Base-by-base conservation (phyloP, 2,797 vertebrate species). In the Pitangus sulphuratus region DNA sequence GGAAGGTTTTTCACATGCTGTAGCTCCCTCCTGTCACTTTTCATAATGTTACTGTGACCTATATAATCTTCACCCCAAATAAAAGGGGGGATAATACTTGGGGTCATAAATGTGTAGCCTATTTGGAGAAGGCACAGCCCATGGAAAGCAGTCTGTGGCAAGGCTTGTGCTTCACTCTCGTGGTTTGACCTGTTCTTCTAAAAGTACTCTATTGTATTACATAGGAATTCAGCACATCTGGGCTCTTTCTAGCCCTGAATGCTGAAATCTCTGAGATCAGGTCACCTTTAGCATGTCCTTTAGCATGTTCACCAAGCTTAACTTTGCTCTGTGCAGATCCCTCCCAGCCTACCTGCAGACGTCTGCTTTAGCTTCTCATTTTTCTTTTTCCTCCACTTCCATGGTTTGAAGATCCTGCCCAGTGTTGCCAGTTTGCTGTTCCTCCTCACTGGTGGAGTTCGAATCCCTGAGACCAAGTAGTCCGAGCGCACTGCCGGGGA, bases 311-410 rank as follows among this genome's bases (percentile, higher is more conserved):
- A 2, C 47, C 44, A 78, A 58, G 68, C 15, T 58, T n/a, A 65
- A 40, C 40, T 87, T 44, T 83, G 51, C 62, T 48, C 39, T 47
- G 22, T 42, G 48, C 25, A 57, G 18, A 65, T 33, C 42, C 22
- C 44, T 54, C 57, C 39, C 71, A 26, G 24, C 97, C 84, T 91
- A 99, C 99, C 98, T 57, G 98, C 97, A 1, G 99, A 97, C 0
- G 98, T 98, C 96, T 99, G 99, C 97, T 99, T 99, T 72, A 99
- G 97, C 72, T 99, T 99, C 81, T 99, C 99, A 0, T 98, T 99
- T 98, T 99, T 99, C 99, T 99, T 99, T 99, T 99, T 99, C 97
- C 99, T 97, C 99, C 99, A 99, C 85, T 99, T 99, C 99, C 99
- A 99, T 5, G 99, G 99, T 93, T 99, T 99, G 98, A 99, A 99